Evolutionary conservation across 2,888 invertebrate species (phyloP).

Genomic region (Archips crataeganus): DNA sequence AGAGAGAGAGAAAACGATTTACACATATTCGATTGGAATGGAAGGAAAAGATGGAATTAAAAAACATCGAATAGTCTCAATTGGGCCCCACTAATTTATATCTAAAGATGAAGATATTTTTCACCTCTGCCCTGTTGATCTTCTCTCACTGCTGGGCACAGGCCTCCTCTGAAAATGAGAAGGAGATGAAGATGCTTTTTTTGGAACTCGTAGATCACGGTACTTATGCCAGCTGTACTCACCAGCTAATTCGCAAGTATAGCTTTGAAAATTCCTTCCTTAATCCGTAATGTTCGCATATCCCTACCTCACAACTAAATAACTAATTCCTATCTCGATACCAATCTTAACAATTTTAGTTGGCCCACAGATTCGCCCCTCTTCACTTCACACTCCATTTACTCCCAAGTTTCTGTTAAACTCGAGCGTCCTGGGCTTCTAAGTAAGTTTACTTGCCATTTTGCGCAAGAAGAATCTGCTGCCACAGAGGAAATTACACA

Average conservation of each 20-base stretch:
- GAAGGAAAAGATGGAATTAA: too few species aligned
- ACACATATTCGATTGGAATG: too few species aligned
- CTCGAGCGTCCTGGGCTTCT: conserved; percentile 63
- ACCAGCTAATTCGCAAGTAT: not conserved
- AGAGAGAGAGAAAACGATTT: too few species aligned
- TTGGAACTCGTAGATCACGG: too few species aligned
- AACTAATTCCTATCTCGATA: conserved; percentile 38
- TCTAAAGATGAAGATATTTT: too few species aligned
- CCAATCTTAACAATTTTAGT: conserved; percentile 41
- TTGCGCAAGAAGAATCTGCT: conserved; percentile 58
- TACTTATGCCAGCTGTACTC: not conserved
- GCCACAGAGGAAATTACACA: conserved; percentile 44
- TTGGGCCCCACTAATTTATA: too few species aligned
- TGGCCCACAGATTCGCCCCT: conserved; percentile 50
- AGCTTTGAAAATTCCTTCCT: not conserved
- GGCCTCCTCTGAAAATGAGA: too few species aligned
- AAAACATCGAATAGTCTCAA: too few species aligned
- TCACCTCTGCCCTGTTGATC: too few species aligned
- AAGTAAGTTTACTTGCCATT: conserved; percentile 72
- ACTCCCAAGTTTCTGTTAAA: conserved; percentile 67
- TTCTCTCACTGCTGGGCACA: too few species aligned
- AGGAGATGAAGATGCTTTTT: too few species aligned
- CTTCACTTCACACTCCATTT: conserved; percentile 64
- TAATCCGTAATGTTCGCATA: conserved; percentile 30
- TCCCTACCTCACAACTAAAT: conserved; percentile 31